Evolutionary conservation across 2,888 invertebrate species (phyloP).

Genomic region (Drosophila austrosaltans): DNA sequence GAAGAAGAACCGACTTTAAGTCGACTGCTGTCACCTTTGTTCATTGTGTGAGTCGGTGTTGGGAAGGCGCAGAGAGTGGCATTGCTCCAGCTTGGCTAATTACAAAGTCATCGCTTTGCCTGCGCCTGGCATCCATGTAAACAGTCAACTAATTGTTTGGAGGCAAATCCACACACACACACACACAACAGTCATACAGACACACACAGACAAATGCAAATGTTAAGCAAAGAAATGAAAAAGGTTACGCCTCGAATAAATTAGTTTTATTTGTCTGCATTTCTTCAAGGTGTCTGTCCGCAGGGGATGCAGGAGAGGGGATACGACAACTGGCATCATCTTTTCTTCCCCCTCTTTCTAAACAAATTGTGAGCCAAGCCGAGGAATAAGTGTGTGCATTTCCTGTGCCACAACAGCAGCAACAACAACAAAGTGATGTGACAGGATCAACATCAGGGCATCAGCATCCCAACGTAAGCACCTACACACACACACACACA

Average conservation of each 20-base stretch:
- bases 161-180: slow-evolving; percentile 55
- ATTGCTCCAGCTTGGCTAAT: slow-evolving; percentile 60
- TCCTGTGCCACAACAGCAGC: slow-evolving; percentile 68
- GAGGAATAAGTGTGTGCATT: slow-evolving; percentile 58
- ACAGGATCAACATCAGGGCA: slow-evolving; percentile 41
- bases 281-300: slow-evolving; percentile 6
- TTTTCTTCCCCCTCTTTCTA: slow-evolving; percentile 44
- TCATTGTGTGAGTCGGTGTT: slow-evolving; percentile 43
- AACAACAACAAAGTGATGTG: slow-evolving; percentile 58
- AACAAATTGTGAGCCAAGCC: slow-evolving; percentile 60
- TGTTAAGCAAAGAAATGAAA: slow-evolving; percentile 31
- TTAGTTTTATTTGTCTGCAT: slow-evolving; percentile 64
- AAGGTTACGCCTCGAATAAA: slow-evolving; percentile 59
- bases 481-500: neutral
- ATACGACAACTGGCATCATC: no score
- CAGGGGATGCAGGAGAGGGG: neutral
- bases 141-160: slow-evolving; percentile 70
- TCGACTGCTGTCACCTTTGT: slow-evolving; percentile 22
- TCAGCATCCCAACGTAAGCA: neutral
- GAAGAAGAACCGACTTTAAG: slow-evolving; percentile 6
- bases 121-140: slow-evolving; percentile 62
- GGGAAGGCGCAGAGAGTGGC: neutral
- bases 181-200: slow-evolving; percentile 18
- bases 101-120: slow-evolving; percentile 50
- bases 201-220: slow-evolving; percentile 64